These are phyloP conservation scores for Characodon lateralis DNA, from an alignment of 2,797 vertebrate genomes.

Conservation along the genomic window DNA sequence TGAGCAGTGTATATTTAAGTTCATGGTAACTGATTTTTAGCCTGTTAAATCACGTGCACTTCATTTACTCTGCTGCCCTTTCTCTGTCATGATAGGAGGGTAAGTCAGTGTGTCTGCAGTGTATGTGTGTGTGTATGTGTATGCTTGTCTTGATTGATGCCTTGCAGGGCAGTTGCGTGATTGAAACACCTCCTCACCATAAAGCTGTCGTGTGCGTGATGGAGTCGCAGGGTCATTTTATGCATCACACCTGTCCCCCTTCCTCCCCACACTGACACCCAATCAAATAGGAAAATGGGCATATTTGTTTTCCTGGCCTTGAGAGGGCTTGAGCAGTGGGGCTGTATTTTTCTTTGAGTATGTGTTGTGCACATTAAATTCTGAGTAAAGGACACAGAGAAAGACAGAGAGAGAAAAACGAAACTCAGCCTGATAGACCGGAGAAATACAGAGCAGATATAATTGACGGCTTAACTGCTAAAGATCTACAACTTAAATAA, in stretches of 20 bases:
- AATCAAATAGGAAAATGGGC: slow-evolving; percentile 81
- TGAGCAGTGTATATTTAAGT: slow-evolving; percentile 6
- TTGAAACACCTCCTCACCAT: slow-evolving; percentile 81
- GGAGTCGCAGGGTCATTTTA: slow-evolving; percentile 80
- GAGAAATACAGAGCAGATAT: slow-evolving; percentile 8
- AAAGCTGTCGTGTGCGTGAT: slow-evolving; percentile 81
- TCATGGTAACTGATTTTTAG: slow-evolving; percentile 33
- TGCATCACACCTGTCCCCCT: slow-evolving; percentile 81
- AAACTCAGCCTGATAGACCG: neutral
- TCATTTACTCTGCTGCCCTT: slow-evolving; percentile 54
- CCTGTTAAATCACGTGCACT: slow-evolving; percentile 38
- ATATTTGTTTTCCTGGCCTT: slow-evolving; percentile 84
- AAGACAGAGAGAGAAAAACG: slow-evolving; percentile 15
- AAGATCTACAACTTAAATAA: slow-evolving; percentile 15
- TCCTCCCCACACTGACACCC: slow-evolving; percentile 71
- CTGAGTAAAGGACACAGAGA: slow-evolving; percentile 24
- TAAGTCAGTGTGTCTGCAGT: slow-evolving; percentile 33
- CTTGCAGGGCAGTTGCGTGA: slow-evolving; percentile 69
- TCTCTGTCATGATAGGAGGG: slow-evolving; percentile 36
- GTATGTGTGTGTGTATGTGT: slow-evolving; percentile 9
- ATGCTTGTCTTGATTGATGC: slow-evolving; percentile 73
- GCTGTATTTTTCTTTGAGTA: slow-evolving; percentile 38
- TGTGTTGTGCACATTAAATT: slow-evolving; percentile 24
- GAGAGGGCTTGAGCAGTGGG: slow-evolving; percentile 59
- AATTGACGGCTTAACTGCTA: slow-evolving; percentile 7